Base-by-base conservation (phyloP, 2,797 vertebrate species). In the Danio kyathit region DNA sequence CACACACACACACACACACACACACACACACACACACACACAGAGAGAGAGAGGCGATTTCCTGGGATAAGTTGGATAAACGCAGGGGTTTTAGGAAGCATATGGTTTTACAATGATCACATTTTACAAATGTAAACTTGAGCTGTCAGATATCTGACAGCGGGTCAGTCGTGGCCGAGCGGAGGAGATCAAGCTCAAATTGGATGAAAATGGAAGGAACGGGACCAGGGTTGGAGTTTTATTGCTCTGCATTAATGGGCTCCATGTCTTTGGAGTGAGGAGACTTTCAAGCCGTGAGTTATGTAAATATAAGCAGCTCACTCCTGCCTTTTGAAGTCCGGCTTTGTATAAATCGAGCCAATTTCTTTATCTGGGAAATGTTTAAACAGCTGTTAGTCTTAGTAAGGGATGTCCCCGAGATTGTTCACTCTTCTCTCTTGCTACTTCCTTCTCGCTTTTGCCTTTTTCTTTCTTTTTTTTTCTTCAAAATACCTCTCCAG, bases 311-410 rank as follows among this genome's bases (percentile, higher is more conserved):
- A 65, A 76, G 76, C 76, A 46, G 40, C 79, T 83, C 72, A 70
- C 82, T 83, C 80, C 66, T 75, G 76, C 67, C 44, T 52, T 87
- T 87, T 86, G 84, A 87, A 86, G 86, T 84, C 80, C 41, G 21
- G 61, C 79, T 86, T 80, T 79, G 75, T 83, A 83, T 82, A 83
- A 81, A 87, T 74, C 59, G 60, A 85, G 80, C 82, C 79, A 80
- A 80, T 83, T 86, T 86, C 76, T 81, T 57, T 82, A 84, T 86
- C 82, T 80, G 71, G 82, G 78, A 86, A 80, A 74, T 87, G 83
- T 88, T 87, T 86, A 84, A 88, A 88, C 85, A 88, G 86, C 86
- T 87, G 86, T 57, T 83, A 82, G 79, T 88, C 61, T 86, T 70
- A 61, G 63, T 80, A 76, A 60, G 72, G 80, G 86, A 87, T 81